Evolutionary conservation across 92 coral and sea anemone species (phyloP).

Genomic region (Paramuricea clavata): DNA sequence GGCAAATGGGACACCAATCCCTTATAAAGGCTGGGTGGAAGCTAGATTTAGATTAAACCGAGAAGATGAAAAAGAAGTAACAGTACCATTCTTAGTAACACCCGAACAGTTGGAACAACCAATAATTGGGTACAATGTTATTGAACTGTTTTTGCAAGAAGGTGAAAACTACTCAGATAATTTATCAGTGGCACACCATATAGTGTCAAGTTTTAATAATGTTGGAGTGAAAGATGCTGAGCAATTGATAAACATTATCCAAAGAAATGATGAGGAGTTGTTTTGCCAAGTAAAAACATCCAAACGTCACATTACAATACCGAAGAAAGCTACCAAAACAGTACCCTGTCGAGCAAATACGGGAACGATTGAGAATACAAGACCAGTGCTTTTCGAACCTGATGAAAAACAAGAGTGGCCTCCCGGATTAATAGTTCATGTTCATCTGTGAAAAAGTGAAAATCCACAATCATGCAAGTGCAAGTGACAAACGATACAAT

Average conservation of each 20-base stretch:
- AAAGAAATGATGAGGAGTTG: background rate
- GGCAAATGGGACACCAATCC: constrained; percentile 75
- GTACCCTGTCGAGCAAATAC: constrained; percentile 3
- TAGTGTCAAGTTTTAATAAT: background rate
- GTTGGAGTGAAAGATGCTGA: background rate
- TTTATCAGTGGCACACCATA: constrained; percentile 1
- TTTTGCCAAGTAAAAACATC: constrained; percentile 20
- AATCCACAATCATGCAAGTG: constrained; percentile 1
- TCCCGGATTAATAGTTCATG: constrained; percentile 17
- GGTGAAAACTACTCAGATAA: constrained; percentile 43
- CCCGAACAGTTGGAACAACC: constrained; percentile 72
- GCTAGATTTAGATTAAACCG: constrained; percentile 55
- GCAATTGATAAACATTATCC: background rate
- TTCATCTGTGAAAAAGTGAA: constrained; percentile 4
- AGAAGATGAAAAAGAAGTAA: constrained; percentile 54
- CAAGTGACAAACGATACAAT: constrained; percentile 37
- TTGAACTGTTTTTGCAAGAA: constrained; percentile 68
- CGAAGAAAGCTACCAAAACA: background rate
- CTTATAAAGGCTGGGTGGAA: constrained; percentile 79
- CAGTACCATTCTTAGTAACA: constrained; percentile 74
- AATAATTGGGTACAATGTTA: constrained; percentile 80
- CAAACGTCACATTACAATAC: background rate
- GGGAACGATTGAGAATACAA: background rate
- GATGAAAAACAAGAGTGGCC: constrained; percentile 3
- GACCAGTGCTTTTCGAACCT: constrained; percentile 44